These are phyloP conservation scores for Ips typographus DNA, from an alignment of 1,140 invertebrate genomes.

Conservation along the genomic window DNA sequence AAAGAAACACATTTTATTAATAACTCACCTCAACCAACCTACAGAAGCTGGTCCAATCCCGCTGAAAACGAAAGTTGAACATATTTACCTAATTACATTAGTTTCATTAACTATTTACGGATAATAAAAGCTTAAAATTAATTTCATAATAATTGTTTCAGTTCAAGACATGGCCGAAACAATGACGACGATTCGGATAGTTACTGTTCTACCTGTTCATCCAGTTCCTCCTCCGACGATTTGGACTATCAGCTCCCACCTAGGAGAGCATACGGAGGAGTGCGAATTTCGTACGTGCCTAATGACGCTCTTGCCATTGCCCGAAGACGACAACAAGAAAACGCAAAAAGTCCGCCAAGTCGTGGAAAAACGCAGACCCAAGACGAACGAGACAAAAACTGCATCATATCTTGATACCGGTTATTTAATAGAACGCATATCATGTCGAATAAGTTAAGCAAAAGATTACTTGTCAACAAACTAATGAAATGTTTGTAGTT, in stretches of 20 bases:
- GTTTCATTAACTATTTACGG: too few relatives aligned
- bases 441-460: too few relatives aligned
- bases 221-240: slow-evolving; percentile 79
- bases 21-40: too few relatives aligned
- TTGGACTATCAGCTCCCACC: slow-evolving; percentile 80
- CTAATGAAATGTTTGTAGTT: too few relatives aligned
- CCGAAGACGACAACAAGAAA: slow-evolving; percentile 60
- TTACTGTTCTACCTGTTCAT: slow-evolving; percentile 85
- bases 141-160: neutral
- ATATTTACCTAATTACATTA: too few relatives aligned
- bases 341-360: slow-evolving; percentile 35
- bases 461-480: too few relatives aligned
- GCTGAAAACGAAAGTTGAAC: too few relatives aligned
- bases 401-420: slow-evolving; percentile 29
- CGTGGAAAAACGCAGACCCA: neutral
- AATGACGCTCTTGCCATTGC: slow-evolving; percentile 83
- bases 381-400: slow-evolving; percentile 27
- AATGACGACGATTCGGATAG: slow-evolving; percentile 69
- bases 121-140: neutral
- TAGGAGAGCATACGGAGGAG: slow-evolving; percentile 78
- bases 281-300: slow-evolving; percentile 85
- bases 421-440: too few relatives aligned
- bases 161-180: slow-evolving; percentile 15
- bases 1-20: too few relatives aligned
- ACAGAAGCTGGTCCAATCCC: too few relatives aligned